phyloP scores from a whole-genome alignment of 2,797 vertebrate genomes.

The Alosa sapidissima region DNA sequence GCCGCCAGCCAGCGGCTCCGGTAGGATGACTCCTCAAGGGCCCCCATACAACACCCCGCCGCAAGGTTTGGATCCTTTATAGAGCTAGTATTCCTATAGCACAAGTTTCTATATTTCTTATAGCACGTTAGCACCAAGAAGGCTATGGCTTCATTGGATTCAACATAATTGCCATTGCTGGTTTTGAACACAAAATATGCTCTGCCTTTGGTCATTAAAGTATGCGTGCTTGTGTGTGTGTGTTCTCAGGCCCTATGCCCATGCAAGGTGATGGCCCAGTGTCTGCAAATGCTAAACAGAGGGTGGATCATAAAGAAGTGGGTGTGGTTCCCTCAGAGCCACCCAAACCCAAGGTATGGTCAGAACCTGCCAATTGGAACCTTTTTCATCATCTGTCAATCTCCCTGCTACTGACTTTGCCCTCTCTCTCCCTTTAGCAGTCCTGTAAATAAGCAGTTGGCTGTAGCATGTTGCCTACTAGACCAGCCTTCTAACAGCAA shows the following conservation, averaged over 20 bases:
- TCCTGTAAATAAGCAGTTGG: neutral
- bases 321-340: slow-evolving; percentile 36
- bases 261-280: slow-evolving; percentile 58
- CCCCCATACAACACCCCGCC: slow-evolving; percentile 72
- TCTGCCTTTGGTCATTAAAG: neutral
- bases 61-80: slow-evolving; percentile 55
- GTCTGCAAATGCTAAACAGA: slow-evolving; percentile 60
- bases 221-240: neutral
- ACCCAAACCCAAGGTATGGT: slow-evolving; percentile 64
- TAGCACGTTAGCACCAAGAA: neutral
- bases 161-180: neutral
- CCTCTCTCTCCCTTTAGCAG: neutral
- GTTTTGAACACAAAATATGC: too few relatives aligned
- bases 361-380: neutral
- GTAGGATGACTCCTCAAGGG: slow-evolving; percentile 83
- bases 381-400: neutral
- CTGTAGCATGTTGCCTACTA: slow-evolving; percentile 34
- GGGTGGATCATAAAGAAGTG: slow-evolving; percentile 62
- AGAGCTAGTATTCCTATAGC: neutral
- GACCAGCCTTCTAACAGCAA: neutral
- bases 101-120: too few relatives aligned
- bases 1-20: slow-evolving; percentile 80
- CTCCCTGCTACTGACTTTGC: neutral
- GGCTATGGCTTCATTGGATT: too few relatives aligned
- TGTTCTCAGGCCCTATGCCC: slow-evolving; percentile 57